Evolutionary conservation across 2,797 vertebrate species (phyloP), one percentile per base, ranked within the genome.

Genomic region (Zenarchopterus dispar): DNA sequence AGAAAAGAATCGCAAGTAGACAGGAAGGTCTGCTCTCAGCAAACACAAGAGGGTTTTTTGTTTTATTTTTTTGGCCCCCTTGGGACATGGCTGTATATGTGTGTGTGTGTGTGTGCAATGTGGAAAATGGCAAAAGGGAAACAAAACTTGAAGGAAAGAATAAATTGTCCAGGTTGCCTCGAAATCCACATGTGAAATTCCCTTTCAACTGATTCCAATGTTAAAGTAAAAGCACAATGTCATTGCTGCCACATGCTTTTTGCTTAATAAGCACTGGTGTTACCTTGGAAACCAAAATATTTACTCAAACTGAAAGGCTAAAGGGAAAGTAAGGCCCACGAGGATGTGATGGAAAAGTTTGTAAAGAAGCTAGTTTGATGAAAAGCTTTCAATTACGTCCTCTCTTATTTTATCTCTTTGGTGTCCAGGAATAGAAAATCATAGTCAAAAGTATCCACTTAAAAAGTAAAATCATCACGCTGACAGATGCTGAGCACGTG

Each of bases 1-100:
- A 76, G 58, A 42, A 69, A 56, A 70, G 62, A 74, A 80, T 45
- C 53, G 46, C 56, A 70, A 71, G 63, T 18, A 78, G 66, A 84
- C 75, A 64, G 77, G 48, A 52, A 67, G 75, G 78, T 80, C 68
- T 73, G 56, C 78, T 73, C 62, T 54, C 56, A 79, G 42, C 74
- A 64, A 77, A 70, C 56, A 65, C 59, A 39, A 57, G 65, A 67
- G 51, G 73, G 68, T 4, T n/a, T n/a, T n/a, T n/a, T n/a, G n/a
- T n/a, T n/a, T n/a, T n/a, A 10, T 10, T 36, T 69, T 56, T 62
- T 46, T 63, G 2, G 18, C 56, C 53, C 82, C 79, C 82, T 56
- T 43, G 77, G 78, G 11, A 77, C 46, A 69, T 26, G 19, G 45
- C n/a, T 36, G 10, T 36, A 1, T 36, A 5, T 36, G 60, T 60